phyloP scores from a whole-genome alignment of 2,888 invertebrate genomes.

The Colletes collaris region DNA sequence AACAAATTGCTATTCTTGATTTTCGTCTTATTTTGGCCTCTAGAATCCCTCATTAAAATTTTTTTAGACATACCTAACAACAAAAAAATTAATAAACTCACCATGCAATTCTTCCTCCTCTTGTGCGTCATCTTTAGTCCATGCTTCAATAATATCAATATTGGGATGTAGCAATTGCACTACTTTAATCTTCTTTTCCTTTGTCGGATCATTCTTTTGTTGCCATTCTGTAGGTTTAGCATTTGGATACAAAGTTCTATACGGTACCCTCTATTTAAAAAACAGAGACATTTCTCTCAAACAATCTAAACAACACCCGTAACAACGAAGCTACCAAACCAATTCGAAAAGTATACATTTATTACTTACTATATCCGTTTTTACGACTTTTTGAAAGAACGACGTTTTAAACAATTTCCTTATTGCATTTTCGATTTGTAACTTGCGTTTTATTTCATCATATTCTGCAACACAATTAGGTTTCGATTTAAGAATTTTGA shows the following conservation, averaged over 20 bases:
- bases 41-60: too few species aligned
- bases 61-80: too few species aligned
- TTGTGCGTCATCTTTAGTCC: constrained; percentile 83
- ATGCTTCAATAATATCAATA: constrained; percentile 84
- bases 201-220: constrained; percentile 81
- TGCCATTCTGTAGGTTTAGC: constrained; percentile 84
- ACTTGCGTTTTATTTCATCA: constrained; percentile 83
- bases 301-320: constrained; percentile 2
- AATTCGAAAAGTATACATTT: not conserved
- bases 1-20: too few species aligned
- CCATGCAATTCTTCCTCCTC: constrained; percentile 81
- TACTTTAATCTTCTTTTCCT: constrained; percentile 84
- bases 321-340: constrained; percentile 3
- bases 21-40: too few species aligned
- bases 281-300: constrained; percentile 2
- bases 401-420: constrained; percentile 84
- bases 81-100: constrained; percentile 40
- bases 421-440: constrained; percentile 82
- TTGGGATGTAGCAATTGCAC: constrained; percentile 86
- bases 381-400: constrained; percentile 84
- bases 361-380: constrained; percentile 83
- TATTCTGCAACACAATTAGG: constrained; percentile 85
- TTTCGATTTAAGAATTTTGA: constrained; percentile 84
- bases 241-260: constrained; percentile 85
- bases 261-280: constrained; percentile 83